phyloP scores from a whole-genome alignment of 2,113 vertebrate species.

The Phylloscopus whistleri region DNA sequence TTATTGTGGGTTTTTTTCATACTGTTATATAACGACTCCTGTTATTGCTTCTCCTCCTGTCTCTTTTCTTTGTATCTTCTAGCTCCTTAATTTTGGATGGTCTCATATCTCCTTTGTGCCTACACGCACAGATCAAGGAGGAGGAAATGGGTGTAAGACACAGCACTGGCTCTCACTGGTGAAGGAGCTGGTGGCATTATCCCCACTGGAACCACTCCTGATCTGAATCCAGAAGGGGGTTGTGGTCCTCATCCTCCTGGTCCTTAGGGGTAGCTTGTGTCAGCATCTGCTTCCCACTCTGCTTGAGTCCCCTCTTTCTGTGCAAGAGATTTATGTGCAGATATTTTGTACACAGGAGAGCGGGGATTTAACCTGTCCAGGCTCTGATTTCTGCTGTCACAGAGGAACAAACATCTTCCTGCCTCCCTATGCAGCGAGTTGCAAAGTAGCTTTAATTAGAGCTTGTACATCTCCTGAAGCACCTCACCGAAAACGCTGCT shows the following conservation, averaged over 20 bases:
- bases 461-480: neutral
- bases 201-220: neutral
- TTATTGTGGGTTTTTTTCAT: neutral
- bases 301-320: neutral
- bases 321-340: fast-evolving
- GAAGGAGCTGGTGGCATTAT: neutral
- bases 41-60: slow-evolving; percentile 35
- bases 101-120: neutral
- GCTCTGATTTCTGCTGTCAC: neutral
- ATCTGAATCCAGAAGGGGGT: neutral
- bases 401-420: neutral
- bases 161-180: fast-evolving
- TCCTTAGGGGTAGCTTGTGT: neutral
- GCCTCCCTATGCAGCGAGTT: neutral
- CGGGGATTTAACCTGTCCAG: neutral
- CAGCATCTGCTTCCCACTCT: neutral
- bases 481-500: neutral
- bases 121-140: neutral
- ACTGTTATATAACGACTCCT: slow-evolving; percentile 40
- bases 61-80: slow-evolving; percentile 20
- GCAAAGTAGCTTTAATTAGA: slow-evolving; percentile 6
- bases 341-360: neutral
- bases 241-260: neutral
- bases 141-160: neutral
- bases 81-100: slow-evolving; percentile 23